Percentiles rank a stretch among this genome's conserved stretches.
phyloP scores from a whole-genome alignment of 2,888 invertebrate genomes.

The Drosophila maculinotata region DNA sequence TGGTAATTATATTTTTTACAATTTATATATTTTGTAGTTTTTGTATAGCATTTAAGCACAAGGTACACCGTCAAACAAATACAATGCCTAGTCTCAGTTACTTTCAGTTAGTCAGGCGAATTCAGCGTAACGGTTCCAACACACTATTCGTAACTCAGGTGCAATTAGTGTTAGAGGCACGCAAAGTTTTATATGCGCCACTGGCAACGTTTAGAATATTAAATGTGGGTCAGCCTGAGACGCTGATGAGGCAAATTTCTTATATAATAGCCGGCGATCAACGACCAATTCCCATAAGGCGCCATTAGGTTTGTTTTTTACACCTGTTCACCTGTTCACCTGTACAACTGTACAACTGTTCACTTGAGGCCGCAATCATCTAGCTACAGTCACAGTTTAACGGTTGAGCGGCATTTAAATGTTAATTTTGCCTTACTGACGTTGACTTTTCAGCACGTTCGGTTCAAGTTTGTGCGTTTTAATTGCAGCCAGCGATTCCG shows the following conservation, averaged over 20 bases:
- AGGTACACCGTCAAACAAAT: slow-evolving; percentile 11
- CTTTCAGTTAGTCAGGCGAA: slow-evolving; percentile 1
- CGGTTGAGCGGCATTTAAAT: slow-evolving; percentile 69
- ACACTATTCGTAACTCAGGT: no score
- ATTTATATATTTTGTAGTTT: slow-evolving; percentile 2
- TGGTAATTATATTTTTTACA: slow-evolving; percentile 42
- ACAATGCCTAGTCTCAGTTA: not conserved
- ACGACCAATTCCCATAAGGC: slow-evolving; percentile 30
- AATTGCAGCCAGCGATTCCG: slow-evolving; percentile 62
- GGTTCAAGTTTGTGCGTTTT: slow-evolving; percentile 53
- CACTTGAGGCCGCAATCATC: slow-evolving; percentile 13
- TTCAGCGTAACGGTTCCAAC: slow-evolving; percentile 34
- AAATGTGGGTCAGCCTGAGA: slow-evolving; percentile 60
- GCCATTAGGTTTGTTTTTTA: slow-evolving; percentile 33
- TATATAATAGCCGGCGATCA: slow-evolving; percentile 54
- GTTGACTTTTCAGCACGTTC: slow-evolving; percentile 58
- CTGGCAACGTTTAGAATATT: slow-evolving; percentile 53
- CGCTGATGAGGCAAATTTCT: slow-evolving; percentile 35
- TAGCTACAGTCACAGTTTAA: slow-evolving; percentile 29
- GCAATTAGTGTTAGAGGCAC: slow-evolving; percentile 50
- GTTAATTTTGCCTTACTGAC: slow-evolving; percentile 61
- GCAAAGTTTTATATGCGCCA: slow-evolving; percentile 56
- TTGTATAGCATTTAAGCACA: not conserved
- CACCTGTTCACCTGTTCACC: slow-evolving; percentile 33
- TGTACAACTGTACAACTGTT: slow-evolving; percentile 28